Conservation (phyloP, 2,113 vertebrate genomes). For the Ictalurus punctatus region DNA sequence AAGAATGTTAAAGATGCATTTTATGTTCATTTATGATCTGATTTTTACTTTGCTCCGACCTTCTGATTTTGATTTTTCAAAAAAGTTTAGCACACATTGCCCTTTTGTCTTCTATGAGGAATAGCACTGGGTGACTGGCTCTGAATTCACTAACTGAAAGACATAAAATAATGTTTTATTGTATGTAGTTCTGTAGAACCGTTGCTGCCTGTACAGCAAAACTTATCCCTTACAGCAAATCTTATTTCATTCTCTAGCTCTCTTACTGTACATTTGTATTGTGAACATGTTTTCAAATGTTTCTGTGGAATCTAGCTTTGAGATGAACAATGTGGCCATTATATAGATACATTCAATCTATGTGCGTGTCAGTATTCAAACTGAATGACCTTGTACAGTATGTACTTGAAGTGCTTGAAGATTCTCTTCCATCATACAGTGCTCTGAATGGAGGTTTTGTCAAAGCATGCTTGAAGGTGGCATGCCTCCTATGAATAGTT, state of each 20-base stretch:
- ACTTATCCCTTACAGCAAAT: neutral
- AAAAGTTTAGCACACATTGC: neutral
- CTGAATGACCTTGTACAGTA: neutral
- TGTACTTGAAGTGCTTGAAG: neutral
- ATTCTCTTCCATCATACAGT: neutral
- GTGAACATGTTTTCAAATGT: too few relatives aligned
- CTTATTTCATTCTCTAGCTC: neutral
- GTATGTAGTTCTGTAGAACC: neutral
- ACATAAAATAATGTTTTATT: neutral
- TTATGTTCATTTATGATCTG: constrained; percentile 6
- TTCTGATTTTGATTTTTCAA: constrained; percentile 12
- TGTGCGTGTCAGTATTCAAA: neutral
- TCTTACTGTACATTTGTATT: neutral
- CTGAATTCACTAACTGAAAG: neutral
- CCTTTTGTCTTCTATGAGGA: neutral
- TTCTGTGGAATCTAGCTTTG: neutral
- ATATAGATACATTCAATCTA: neutral
- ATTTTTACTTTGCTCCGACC: neutral
- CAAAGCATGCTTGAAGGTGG: constrained; percentile 9
- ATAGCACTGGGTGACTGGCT: neutral
- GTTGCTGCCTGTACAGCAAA: neutral
- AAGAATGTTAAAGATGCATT: constrained; percentile 26
- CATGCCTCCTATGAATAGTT: neutral
- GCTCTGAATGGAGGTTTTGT: constrained; percentile 21
- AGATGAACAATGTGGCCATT: neutral